These are phyloP conservation scores for Aotus griseimembra DNA, from an alignment of 2,797 vertebrate genomes.

Conservation along the genomic window DNA sequence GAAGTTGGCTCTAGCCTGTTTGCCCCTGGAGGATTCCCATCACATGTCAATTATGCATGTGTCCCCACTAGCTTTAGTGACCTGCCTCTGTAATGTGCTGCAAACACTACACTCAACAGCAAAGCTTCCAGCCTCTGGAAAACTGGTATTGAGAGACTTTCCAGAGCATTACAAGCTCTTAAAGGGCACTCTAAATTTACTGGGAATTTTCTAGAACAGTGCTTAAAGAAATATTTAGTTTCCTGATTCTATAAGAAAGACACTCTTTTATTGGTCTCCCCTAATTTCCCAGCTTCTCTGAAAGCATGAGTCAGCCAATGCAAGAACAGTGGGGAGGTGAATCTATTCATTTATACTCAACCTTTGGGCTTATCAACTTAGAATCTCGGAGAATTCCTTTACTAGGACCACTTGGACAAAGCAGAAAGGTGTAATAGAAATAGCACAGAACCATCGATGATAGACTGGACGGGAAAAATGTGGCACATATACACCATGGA, in stretches of 20 bases:
- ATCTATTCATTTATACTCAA: not conserved
- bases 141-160: constrained; percentile 2
- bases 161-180: not conserved
- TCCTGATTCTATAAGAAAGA: not conserved
- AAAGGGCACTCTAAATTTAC: not conserved
- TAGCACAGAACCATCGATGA: too few relatives aligned
- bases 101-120: not conserved
- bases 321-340: not conserved
- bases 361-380: not conserved
- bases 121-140: constrained; percentile 1
- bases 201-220: constrained; percentile 7
- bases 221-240: constrained; percentile 9
- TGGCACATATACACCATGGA: too few relatives aligned
- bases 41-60: constrained; percentile 11
- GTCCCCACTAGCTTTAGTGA: not conserved
- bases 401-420: not conserved
- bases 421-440: not conserved
- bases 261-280: not conserved
- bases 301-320: not conserved
- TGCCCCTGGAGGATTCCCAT: constrained; percentile 39
- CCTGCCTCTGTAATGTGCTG: not conserved
- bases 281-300: not conserved
- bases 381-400: not conserved
- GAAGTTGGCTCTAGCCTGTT: not conserved
- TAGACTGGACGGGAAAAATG: too few relatives aligned